Conservation (phyloP, 1,140 invertebrate species). For the Bombyx mandarina region DNA sequence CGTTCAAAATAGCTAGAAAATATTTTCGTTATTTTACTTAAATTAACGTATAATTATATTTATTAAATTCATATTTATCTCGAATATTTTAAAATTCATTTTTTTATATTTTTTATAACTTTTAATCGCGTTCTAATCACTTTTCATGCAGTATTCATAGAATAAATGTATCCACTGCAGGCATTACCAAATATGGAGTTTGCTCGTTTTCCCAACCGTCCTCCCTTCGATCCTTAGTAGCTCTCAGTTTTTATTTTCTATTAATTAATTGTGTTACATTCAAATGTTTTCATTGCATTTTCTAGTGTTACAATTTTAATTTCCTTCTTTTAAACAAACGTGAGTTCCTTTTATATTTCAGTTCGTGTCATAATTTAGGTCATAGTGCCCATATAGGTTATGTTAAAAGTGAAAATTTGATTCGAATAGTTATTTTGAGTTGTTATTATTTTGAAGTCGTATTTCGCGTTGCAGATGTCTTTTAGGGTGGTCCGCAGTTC, state of each 20-base stretch:
- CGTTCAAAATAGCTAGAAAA: constrained; percentile 30
- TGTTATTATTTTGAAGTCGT: constrained; percentile 35
- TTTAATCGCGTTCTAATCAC: constrained; percentile 3
- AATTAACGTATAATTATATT: too few species aligned
- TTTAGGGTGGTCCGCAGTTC: constrained; percentile 95
- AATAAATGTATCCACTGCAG: constrained; percentile 59
- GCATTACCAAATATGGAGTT: constrained; percentile 74
- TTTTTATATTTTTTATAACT: neutral
- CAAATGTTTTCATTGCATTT: constrained; percentile 65
- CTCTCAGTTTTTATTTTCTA: constrained; percentile 63
- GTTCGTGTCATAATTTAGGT: constrained; percentile 64
- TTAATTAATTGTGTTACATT: constrained; percentile 50
- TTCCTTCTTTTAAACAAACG: constrained; percentile 54
- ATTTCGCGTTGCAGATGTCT: constrained; percentile 81
- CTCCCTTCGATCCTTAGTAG: constrained; percentile 67
- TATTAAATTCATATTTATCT: too few species aligned
- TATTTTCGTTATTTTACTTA: too few species aligned
- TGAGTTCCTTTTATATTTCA: constrained; percentile 45
- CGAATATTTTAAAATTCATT: too few species aligned
- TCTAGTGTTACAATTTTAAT: constrained; percentile 53
- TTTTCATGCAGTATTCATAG: constrained; percentile 29
- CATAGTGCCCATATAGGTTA: constrained; percentile 60
- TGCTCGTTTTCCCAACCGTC: constrained; percentile 70
- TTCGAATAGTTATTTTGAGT: constrained; percentile 37
- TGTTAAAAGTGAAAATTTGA: constrained; percentile 52